Evolutionary conservation across 1,140 invertebrate genomes (phyloP), one percentile per base, ranked within the genome.

Genomic region (Rhyzopertha dominica): DNA sequence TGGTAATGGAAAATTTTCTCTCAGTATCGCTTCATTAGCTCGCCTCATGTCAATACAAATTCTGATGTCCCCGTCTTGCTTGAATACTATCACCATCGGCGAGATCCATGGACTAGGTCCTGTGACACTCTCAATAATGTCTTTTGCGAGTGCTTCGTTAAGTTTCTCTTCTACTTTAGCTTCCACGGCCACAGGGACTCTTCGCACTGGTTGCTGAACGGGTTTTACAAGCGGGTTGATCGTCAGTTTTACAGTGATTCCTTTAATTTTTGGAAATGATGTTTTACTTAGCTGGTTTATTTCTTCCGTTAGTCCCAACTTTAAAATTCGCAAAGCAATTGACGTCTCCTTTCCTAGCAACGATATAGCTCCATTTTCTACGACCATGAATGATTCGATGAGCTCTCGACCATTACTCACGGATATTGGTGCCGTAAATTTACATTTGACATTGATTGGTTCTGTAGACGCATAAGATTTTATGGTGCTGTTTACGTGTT

Each of bases 11-110:
- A 46, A 51, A 17, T 52, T 50, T 51, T 61, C 54, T 46, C 51
- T 49, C 4, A 49, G 9, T 2, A 62, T 57, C 5, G 61, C 58
- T 48, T 55, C 41, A 45, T 63, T 60, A 5, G 59, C 46, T 43
- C 40, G 40, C 4, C 54, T 18, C 57, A 61, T 61, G 32, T 59
- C 54, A 12, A 66, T 40, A 41, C 62, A 62, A 29, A 66, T 39
- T n/a, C 59, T 22, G 16, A 62, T 37, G 19, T 59, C 54, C 3
- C 47, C 58, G 26, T 51, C 31, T 13, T 43, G 18, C 50, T 60
- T 60, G 16, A 46, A 28, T 4, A 54, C 25, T n/a, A 52, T 36
- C 9, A 58, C 54, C 5, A 51, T 57, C 34, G 50, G 59, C 26
- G 60, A 59, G 18, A 61, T 41, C 54, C 59, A 65, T 3, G 39